Percentiles rank a stretch among this genome's conserved stretches.
Conservation (phyloP, 2,797 vertebrate species). For the Picus viridis region DNA sequence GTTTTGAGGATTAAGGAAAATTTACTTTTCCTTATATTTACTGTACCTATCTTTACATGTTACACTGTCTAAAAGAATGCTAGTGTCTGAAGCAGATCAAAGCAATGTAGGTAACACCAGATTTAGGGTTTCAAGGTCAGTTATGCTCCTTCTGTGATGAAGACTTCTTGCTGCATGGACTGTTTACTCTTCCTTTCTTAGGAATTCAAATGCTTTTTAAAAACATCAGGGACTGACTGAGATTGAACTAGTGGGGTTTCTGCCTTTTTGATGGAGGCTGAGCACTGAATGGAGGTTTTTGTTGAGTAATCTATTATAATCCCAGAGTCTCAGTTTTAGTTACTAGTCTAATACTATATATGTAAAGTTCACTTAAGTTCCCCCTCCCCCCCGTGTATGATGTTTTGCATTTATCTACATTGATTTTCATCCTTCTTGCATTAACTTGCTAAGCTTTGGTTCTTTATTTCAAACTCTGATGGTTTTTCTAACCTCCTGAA, state of each 20-base stretch:
- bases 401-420: background rate
- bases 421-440: background rate
- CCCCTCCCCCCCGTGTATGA: rapidly evolving
- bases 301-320: background rate
- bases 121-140: background rate
- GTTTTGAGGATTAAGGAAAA: background rate
- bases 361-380: background rate
- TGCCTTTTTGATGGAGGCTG: background rate
- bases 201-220: background rate
- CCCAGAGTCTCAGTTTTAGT: background rate
- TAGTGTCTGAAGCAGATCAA: background rate
- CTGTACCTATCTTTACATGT: background rate
- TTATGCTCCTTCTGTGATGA: background rate
- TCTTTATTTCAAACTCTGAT: background rate
- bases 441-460: background rate
- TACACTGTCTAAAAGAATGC: background rate
- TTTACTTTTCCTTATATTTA: background rate
- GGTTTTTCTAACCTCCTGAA: background rate
- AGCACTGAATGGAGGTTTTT: background rate
- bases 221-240: background rate
- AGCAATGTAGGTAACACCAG: background rate
- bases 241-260: background rate
- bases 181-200: background rate
- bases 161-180: background rate
- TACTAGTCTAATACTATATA: background rate